A percentile compares a stretch with the other conserved stretches of the same genome.
These are phyloP conservation scores for Hyperopisus bebe DNA, from an alignment of 2,113 vertebrate species.

Conservation along the genomic window DNA sequence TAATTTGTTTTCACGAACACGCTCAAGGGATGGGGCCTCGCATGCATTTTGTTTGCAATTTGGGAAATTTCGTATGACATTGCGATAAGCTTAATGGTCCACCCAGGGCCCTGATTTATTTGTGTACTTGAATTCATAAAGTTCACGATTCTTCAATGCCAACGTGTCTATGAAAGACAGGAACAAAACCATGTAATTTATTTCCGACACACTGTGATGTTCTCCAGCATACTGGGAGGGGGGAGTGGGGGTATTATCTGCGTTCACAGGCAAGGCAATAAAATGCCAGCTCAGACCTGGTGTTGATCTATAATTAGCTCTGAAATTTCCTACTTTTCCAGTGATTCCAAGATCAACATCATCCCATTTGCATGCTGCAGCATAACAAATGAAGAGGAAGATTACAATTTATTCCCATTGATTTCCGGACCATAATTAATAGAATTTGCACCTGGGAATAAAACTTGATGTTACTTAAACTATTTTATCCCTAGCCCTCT, in stretches of 20 bases:
- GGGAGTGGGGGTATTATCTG: neutral
- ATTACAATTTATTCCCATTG: neutral
- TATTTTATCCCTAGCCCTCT: neutral
- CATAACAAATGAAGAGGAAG: neutral
- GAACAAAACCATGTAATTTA: neutral
- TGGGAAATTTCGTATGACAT: slow-evolving; percentile 15
- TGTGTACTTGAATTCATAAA: slow-evolving; percentile 19
- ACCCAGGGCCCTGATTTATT: slow-evolving; percentile 22
- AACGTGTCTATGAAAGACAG: slow-evolving; percentile 21
- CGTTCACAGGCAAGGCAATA: neutral
- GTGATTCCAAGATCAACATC: neutral
- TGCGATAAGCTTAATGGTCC: slow-evolving; percentile 20
- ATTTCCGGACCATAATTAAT: neutral
- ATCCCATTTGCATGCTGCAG: neutral
- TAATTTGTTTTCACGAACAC: slow-evolving; percentile 13
- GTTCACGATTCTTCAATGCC: slow-evolving; percentile 21
- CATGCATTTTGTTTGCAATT: slow-evolving; percentile 24
- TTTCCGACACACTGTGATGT: neutral
- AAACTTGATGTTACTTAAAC: neutral
- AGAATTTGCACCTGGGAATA: neutral
- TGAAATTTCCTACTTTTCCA: neutral
- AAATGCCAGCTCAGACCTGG: neutral
- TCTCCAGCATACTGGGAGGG: neutral
- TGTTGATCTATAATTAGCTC: neutral
- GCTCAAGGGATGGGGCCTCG: slow-evolving; percentile 12